Base-by-base conservation (phyloP, 2,888 invertebrate genomes). In the Vandiemenella viatica region DNA sequence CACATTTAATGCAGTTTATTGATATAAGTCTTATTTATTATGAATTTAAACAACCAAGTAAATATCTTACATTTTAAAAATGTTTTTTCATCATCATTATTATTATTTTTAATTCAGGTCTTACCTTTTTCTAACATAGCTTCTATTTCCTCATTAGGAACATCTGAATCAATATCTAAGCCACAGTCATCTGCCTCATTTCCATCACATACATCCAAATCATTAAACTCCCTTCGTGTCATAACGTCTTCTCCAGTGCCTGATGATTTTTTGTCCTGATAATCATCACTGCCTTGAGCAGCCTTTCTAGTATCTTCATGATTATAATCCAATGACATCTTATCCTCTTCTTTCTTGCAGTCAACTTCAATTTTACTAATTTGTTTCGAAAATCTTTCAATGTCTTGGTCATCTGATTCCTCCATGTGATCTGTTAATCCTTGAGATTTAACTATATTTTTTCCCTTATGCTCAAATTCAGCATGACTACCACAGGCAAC, bases 61-160 rank as follows among this genome's bases (percentile, higher is more conserved):
- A 23, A 23, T 8, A 23, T 23, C 10, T 23, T 23, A 23, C 10
- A 8, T 23, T 10, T 46, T 19, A 41, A 23, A 42, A 32, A 48
- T 13, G 43, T 19, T 0, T 13, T n/a, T n/a, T n/a, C n/a, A n/a
- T n/a, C 13, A 32, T 32, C n/a, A 4, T 32, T n/a, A n/a, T n/a
- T n/a, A n/a, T n/a, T n/a, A n/a, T n/a, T n/a, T n/a, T 32, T 13
- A n/a, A 16, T 21, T 26, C 2, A 8, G 15, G 22, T 18, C 32
- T n/a, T 45, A 63, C 69, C 79, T 62, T 84, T 86, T 51, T 90
- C 89, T 45, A 90, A 66, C 77, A 90, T 82, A 60, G 79, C 80
- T 61, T 90, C 88, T 56, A 90, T 79, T 66, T 90, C 89, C 45
- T 87, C 86, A 55, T 83, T 83, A 0, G 84, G 82, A 46, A 85